Conservation (phyloP, 2,113 vertebrate genomes). For the Pandion haliaetus region DNA sequence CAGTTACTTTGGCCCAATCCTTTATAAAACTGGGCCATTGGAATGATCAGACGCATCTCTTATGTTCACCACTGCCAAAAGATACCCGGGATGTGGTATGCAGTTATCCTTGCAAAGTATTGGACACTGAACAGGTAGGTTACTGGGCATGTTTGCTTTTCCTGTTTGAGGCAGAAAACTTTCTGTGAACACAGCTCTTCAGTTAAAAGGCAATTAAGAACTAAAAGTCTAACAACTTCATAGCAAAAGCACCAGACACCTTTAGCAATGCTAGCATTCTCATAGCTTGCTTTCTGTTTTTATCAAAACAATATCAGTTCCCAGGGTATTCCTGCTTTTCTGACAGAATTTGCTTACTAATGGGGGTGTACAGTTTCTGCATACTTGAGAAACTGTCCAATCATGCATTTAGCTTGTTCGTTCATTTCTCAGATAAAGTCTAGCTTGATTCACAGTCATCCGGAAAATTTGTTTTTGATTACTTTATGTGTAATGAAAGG, state of each 20-base stretch:
- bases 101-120: background rate
- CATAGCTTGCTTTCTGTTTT: background rate
- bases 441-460: background rate
- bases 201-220: background rate
- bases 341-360: background rate
- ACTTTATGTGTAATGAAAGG: background rate
- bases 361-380: background rate
- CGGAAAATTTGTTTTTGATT: background rate
- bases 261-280: background rate
- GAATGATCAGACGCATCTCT: background rate
- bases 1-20: background rate
- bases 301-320: background rate
- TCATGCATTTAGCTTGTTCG: background rate
- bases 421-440: background rate
- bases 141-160: background rate
- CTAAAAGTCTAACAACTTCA: background rate
- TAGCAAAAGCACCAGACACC: background rate
- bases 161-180: background rate
- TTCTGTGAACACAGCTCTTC: background rate
- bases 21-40: background rate
- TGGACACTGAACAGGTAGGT: background rate
- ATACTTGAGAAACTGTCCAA: background rate
- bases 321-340: background rate
- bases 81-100: background rate
- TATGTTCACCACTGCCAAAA: background rate